Evolutionary conservation across 2,797 vertebrate genomes (phyloP), one percentile per base, ranked within the genome.

Genomic region (Artibeus lituratus): DNA sequence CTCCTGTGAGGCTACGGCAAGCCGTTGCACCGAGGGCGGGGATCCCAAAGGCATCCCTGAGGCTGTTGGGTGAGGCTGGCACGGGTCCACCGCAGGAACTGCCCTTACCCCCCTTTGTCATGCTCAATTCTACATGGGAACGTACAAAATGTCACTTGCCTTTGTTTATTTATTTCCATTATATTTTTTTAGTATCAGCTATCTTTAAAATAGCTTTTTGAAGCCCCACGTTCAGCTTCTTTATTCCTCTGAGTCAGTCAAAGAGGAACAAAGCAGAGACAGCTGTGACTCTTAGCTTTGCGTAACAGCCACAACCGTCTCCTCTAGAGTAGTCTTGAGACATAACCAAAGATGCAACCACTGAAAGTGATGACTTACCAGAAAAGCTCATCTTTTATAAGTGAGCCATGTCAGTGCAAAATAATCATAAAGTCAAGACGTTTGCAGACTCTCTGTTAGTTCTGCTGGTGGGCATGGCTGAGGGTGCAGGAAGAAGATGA

Each of bases 251-350:
- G 72, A 53, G 42, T 57, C 86, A 76, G 29, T 62, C 26, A 53
- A 78, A 65, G 62, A 82, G 62, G 51, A 59, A 24, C 84, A 65
- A 87, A 77, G 21, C 11, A 7, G 42, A 67, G 26, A 67, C 29
- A 69, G 55, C 93, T 78, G 29, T 70, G 65, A 74, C 55, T 53
- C 7, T 59, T 42, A 37, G 26, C 3, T 3, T 5, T 76, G 35
- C 89, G 19, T 80, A 47, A 44, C 29, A 59, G n/a, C 74, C 22
- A 62, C 39, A 67, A 19, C 53, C 21, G 26, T 55, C 37, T 62
- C n/a, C 51, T 78, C 51, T 80, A 87, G 55, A 47, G 16, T 10
- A 26, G 74, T 69, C 83, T 81, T 93, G 70, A 88, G 89, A 93
- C 18, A 32, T 73, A 49, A 85, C 12, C 11, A 3, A 10, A 77